phyloP scores from a whole-genome alignment of 2,797 vertebrate genomes.

The Sebastolobus alascanus region DNA sequence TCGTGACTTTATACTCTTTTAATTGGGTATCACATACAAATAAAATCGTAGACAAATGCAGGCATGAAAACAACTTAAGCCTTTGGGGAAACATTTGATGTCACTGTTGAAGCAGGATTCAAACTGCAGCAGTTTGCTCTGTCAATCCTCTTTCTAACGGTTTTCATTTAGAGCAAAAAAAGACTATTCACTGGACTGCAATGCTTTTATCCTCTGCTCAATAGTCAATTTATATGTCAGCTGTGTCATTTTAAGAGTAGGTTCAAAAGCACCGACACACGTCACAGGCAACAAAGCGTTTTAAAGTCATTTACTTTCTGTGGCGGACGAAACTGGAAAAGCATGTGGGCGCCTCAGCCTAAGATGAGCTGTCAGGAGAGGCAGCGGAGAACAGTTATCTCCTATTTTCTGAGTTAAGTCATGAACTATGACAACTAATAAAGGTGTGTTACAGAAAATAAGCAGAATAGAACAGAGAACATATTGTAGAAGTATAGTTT shows the following conservation, averaged over 20 bases:
- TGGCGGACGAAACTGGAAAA: conserved; percentile 12
- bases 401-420: neutral
- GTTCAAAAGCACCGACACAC: neutral
- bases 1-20: conserved; percentile 51
- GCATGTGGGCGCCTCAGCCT: neutral
- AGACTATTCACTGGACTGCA: too few relatives aligned
- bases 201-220: conserved; percentile 15
- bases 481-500: neutral
- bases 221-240: conserved; percentile 5
- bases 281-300: conserved; percentile 40
- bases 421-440: neutral
- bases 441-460: neutral
- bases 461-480: neutral
- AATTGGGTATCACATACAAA: conserved; percentile 40
- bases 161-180: neutral
- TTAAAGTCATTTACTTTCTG: neutral
- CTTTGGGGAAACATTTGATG: conserved; percentile 30
- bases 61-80: conserved; percentile 47
- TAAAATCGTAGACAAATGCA: conserved; percentile 40
- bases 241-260: conserved; percentile 28
- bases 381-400: neutral
- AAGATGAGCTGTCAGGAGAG: conserved; percentile 20
- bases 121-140: conserved; percentile 12
- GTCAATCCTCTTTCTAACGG: neutral
- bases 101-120: neutral